Base-by-base conservation (phyloP, 1,140 invertebrate genomes). In the Drosophila lacertosa region DNA sequence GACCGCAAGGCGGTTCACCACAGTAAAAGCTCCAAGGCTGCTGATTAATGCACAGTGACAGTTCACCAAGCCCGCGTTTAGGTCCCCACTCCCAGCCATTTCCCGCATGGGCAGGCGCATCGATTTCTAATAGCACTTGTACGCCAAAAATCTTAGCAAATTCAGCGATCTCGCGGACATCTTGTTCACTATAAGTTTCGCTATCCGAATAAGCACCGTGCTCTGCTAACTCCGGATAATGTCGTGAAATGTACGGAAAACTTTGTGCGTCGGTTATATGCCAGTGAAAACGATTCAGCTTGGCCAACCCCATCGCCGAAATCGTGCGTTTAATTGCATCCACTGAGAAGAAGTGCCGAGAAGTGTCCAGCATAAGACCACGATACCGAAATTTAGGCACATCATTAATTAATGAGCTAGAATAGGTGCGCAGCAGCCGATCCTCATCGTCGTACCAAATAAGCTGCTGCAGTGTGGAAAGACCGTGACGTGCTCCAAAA, bases 211-310 rank as follows among this genome's bases (percentile, higher is more conserved):
- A 97, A 0, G 96, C 95, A 11, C 96, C 96, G 72, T 95, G 95
- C 63, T 94, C 93, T 1, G 94, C 93, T 82, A 97, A 91, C 71
- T 95, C 93, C 0, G 96, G 96, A 24, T 95, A 94, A 58, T 93
- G 93, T 10, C 94, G 92, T 3, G 95, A 93, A 32, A 94, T 91
- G 67, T 97, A 93, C 0, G 96, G 96, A 91, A 97, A 97, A 77
- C 96, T 96, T 75, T 97, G 96, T 0, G 95, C 94, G 84, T 97
- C 96, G 2, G 95, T 96, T 0, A 95, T 93, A 81, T 97, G 96
- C 96, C 96, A 97, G 90, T 97, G 96, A 55, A 97, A 94, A 6
- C 95, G 95, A 92, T 97, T 97, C 48, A 97, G 92, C 92, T 97
- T 97, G 58, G 93, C 94, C 11, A 95, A 93, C 2, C 95, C 94